These are phyloP conservation scores for Aurelia sp. DNA, from an alignment of 30 jellyfish, hydroid and myxozoan genomes.

Conservation along the genomic window DNA sequence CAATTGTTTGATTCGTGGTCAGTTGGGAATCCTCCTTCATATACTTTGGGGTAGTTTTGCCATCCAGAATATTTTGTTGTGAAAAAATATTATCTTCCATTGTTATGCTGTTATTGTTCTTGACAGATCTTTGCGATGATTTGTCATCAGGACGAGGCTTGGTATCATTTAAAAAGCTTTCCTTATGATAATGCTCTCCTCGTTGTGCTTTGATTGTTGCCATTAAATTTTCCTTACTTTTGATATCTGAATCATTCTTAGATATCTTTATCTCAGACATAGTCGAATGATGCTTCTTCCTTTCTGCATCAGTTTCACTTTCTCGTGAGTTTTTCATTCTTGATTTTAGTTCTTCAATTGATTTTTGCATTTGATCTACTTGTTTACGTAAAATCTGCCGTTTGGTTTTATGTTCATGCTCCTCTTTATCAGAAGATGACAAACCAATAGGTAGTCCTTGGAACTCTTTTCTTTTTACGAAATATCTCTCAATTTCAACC, in stretches of 20 bases:
- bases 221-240: not conserved
- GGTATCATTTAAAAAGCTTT: not conserved
- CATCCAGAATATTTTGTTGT: not conserved
- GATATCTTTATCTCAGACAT: not conserved
- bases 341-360: constrained; percentile 11
- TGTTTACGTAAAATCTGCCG: constrained; percentile 10
- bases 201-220: not conserved
- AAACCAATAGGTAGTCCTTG: not conserved
- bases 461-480: not conserved
- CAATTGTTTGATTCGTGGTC: not conserved
- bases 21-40: not conserved
- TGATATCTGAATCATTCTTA: constrained; percentile 2
- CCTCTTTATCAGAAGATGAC: constrained; percentile 2
- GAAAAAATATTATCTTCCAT: not conserved
- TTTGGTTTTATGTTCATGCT: constrained; percentile 2
- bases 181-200: not conserved
- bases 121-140: not conserved
- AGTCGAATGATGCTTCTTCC: not conserved
- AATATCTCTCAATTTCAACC: not conserved
- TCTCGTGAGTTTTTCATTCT: not conserved
- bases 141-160: not conserved
- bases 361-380: not conserved
- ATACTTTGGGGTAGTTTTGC: not conserved
- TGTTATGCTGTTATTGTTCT: not conserved
- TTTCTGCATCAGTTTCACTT: not conserved